Evolutionary conservation across 2,113 vertebrate genomes (phyloP).

Genomic region (Mesoclemmys tuberculata): DNA sequence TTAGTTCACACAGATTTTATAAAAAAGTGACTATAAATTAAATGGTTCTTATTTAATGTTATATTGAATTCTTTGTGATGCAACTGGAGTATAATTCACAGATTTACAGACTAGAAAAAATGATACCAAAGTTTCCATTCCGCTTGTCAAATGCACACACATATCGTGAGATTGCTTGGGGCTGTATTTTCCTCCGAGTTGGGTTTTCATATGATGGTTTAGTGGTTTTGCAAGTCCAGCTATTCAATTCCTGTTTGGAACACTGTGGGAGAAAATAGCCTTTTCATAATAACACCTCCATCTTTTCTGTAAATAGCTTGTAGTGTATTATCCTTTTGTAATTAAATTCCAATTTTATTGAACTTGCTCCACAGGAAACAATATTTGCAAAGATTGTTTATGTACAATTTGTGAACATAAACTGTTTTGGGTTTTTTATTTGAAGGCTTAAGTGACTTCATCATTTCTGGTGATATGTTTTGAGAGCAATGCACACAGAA

Average conservation of each 20-base stretch:
- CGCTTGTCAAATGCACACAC: slow-evolving; percentile 16
- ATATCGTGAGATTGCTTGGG: slow-evolving; percentile 20
- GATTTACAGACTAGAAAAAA: neutral
- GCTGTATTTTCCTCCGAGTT: slow-evolving; percentile 38
- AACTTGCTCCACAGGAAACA: slow-evolving; percentile 64
- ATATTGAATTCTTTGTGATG: neutral
- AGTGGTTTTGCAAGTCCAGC: slow-evolving; percentile 49
- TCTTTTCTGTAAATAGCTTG: slow-evolving; percentile 70
- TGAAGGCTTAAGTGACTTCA: slow-evolving; percentile 39
- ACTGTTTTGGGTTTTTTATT: slow-evolving; percentile 48
- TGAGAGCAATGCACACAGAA: neutral
- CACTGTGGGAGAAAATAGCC: slow-evolving; percentile 45
- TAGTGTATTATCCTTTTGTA: slow-evolving; percentile 63
- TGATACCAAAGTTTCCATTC: neutral
- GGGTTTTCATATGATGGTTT: slow-evolving; percentile 44
- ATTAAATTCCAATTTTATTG: slow-evolving; percentile 48
- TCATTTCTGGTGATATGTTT: slow-evolving; percentile 41
- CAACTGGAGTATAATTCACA: neutral
- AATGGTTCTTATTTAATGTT: neutral
- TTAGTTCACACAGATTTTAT: neutral
- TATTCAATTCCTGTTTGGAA: slow-evolving; percentile 67
- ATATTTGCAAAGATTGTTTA: slow-evolving; percentile 59
- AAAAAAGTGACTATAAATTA: neutral
- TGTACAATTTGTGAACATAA: slow-evolving; percentile 64
- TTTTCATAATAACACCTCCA: slow-evolving; percentile 45